A percentile compares a stretch with the other conserved stretches of the same genome.
Conservation (phyloP, 2,888 invertebrate genomes). For the Merodon equestris region DNA sequence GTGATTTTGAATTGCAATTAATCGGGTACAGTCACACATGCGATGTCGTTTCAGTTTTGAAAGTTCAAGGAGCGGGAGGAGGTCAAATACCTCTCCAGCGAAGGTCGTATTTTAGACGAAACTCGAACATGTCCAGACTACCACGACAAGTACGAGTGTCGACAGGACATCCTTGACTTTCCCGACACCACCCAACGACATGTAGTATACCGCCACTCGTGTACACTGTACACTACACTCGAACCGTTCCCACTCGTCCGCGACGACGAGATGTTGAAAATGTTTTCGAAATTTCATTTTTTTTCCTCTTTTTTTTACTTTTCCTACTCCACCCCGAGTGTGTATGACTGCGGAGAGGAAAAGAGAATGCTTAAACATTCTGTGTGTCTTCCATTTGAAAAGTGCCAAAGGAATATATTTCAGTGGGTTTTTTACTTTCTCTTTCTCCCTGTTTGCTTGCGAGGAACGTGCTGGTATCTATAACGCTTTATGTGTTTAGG, state of each 20-base stretch:
- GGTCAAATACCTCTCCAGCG: slow-evolving; percentile 64
- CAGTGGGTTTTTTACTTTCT: slow-evolving; percentile 15
- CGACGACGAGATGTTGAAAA: no score
- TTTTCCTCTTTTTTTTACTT: slow-evolving; percentile 15
- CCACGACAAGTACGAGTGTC: background rate
- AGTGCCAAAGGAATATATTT: slow-evolving; percentile 56
- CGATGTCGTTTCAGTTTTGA: background rate
- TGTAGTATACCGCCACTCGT: no score
- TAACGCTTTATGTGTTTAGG: slow-evolving; percentile 31
- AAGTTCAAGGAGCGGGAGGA: slow-evolving; percentile 20
- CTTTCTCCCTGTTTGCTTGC: background rate
- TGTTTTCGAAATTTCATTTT: background rate
- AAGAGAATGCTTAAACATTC: slow-evolving; percentile 39
- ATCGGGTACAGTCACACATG: slow-evolving; percentile 22
- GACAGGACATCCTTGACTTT: slow-evolving; percentile 28
- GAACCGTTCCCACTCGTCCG: no score
- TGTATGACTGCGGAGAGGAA: slow-evolving; percentile 34
- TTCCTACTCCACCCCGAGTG: background rate
- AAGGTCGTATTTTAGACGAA: slow-evolving; percentile 49
- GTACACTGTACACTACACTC: no score
- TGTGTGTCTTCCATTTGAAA: slow-evolving; percentile 36
- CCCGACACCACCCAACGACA: background rate
- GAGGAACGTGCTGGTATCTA: slow-evolving; percentile 13
- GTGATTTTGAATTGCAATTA: slow-evolving; percentile 46
- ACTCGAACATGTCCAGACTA: slow-evolving; percentile 8